Evolutionary conservation across 1,140 invertebrate genomes (phyloP), one percentile per base, ranked within the genome.

Genomic region (Mactra quadrangularis): DNA sequence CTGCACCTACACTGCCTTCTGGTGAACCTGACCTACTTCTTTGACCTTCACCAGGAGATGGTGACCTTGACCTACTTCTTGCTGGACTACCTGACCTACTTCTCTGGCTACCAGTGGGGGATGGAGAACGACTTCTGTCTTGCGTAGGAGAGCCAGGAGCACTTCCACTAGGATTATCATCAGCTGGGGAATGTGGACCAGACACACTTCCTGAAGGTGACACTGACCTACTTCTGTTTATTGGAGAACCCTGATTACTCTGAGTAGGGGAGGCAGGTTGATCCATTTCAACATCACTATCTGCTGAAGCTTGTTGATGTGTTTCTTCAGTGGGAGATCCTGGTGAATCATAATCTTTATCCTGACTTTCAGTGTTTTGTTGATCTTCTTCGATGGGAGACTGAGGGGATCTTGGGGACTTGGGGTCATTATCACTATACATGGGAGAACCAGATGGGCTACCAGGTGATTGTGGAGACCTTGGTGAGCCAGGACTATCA

Each of bases 1-100:
- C 72, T 31, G 25, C n/a, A 47, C 64, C 60, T 59, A 35, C 57
- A 31, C n/a, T 41, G 22, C 52, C 52, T 52, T 11, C 27, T 11
- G 75, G 75, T 31, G 75, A 78, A 4, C 45, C 60, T 53, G 76
- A 78, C 62, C 76, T 78, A 68, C 76, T 78, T 57, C 76, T 78
- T n/a, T 78, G 76, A 27, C 50, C 60, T 68, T 68, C 60, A 66
- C 3, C 62, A 25, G 60, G 45, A 15, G 57, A 62, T 13, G 27
- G 41, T 78, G 76, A 78, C 50, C 60, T 53, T 22, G 53, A 55
- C 53, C 53, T 62, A 62, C 59, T 62, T 27, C 59, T 25, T 6
- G 31, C 59, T 22, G 70, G 70, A 33, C 25, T 33, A 0, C 29
- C 52, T 55, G 70, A 74, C 31, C 70, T 74, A 31, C 41, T 52